These are phyloP conservation scores for Acheta domesticus DNA, from an alignment of 2,888 invertebrate genomes.

Conservation along the genomic window DNA sequence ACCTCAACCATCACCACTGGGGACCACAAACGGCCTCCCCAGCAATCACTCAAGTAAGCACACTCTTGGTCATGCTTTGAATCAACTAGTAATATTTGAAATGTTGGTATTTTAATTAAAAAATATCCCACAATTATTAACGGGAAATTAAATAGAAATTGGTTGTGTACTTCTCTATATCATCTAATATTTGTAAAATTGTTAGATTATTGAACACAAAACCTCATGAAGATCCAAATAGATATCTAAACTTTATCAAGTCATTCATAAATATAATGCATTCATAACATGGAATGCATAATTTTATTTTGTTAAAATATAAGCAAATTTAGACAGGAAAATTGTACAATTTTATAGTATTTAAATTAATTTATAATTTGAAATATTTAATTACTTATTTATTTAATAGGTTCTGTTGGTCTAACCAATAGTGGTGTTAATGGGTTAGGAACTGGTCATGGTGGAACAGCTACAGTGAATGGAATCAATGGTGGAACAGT, in stretches of 20 bases:
- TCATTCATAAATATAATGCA: too few relatives aligned
- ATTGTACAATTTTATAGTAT: background rate
- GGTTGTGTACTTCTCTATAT: too few relatives aligned
- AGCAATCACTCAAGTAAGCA: conserved; percentile 25
- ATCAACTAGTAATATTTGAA: too few relatives aligned
- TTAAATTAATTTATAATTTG: background rate
- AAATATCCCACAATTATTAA: too few relatives aligned
- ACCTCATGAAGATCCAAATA: too few relatives aligned
- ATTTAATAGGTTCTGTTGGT: conserved; percentile 20
- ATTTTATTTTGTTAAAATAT: background rate
- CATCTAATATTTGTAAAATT: too few relatives aligned
- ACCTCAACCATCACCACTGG: conserved; percentile 40
- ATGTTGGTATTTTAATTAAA: too few relatives aligned
- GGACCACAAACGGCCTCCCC: conserved; percentile 29
- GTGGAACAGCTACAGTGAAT: conserved; percentile 47
- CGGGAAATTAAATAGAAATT: too few relatives aligned
- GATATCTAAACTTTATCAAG: too few relatives aligned
- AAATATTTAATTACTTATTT: background rate
- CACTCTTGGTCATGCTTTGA: background rate
- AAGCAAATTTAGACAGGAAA: too few relatives aligned
- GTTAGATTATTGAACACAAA: too few relatives aligned
- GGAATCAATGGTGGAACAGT: conserved; percentile 45
- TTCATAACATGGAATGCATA: background rate
- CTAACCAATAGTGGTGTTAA: conserved; percentile 34
- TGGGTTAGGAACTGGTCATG: conserved; percentile 48